phyloP scores from a whole-genome alignment of 23 tunicate genomes.

The Oikopleura vanhoeffeni region DNA sequence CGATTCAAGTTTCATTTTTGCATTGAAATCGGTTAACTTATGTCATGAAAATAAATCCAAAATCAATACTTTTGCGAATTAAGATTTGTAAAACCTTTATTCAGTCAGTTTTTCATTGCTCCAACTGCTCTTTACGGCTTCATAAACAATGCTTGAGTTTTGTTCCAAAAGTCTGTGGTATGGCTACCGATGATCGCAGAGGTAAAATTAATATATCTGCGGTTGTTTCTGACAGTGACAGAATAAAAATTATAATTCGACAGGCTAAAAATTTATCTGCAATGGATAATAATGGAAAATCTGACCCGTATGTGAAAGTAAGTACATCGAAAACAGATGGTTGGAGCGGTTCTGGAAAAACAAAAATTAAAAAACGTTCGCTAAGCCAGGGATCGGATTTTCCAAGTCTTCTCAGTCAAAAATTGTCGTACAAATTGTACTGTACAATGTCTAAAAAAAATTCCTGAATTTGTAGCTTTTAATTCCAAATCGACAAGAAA shows the following conservation, averaged over 20 bases:
- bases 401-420: no score
- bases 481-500: no score
- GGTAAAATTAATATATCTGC: not conserved
- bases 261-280: not conserved
- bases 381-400: no score
- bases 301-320: conserved; percentile 2
- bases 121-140: not conserved
- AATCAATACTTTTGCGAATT: no score
- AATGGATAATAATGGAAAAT: conserved; percentile 10
- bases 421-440: no score
- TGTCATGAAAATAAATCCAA: no score
- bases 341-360: not conserved
- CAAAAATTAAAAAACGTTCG: not conserved
- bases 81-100: no score
- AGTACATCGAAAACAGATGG: not conserved
- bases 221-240: not conserved
- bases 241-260: not conserved
- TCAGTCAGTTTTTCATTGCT: not conserved
- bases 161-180: not conserved
- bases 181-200: not conserved
- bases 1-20: no score
- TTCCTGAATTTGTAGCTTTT: no score
- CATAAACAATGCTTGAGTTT: not conserved
- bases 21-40: no score
- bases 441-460: no score